These are phyloP conservation scores for Anhinga anhinga DNA, from an alignment of 2,113 vertebrate genomes.

Conservation along the genomic window DNA sequence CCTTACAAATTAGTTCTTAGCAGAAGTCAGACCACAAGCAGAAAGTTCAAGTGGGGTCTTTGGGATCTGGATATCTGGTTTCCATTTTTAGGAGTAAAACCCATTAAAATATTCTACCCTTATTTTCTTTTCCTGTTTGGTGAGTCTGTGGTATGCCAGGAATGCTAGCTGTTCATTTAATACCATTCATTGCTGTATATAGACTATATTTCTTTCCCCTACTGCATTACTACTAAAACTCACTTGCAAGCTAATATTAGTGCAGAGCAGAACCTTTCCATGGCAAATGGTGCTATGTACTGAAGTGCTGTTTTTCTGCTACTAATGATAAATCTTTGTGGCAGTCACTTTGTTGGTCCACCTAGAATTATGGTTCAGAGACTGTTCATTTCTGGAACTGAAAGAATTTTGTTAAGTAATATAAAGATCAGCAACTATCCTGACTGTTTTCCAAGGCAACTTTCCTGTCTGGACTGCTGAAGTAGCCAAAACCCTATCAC, in stretches of 20 bases:
- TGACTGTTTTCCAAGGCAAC: not conserved
- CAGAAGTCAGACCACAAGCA: not conserved
- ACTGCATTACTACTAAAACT: not conserved
- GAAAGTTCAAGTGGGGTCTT: slow-evolving; percentile 34
- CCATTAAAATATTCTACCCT: not conserved
- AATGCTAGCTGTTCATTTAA: slow-evolving; percentile 1
- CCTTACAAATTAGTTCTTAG: not conserved
- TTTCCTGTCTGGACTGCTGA: not conserved
- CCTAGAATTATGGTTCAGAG: not conserved
- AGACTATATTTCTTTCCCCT: not conserved
- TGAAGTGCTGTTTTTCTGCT: not conserved
- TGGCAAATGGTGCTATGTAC: not conserved
- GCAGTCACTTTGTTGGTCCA: not conserved
- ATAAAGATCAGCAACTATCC: not conserved
- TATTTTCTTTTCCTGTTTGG: slow-evolving; percentile 15
- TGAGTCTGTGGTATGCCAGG: not conserved
- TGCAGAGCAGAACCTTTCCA: not conserved
- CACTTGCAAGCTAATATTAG: not conserved
- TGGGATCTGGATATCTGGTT: not conserved
- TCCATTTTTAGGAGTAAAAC: slow-evolving; percentile 21
- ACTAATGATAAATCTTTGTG: not conserved
- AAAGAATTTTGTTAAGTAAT: not conserved
- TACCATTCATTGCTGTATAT: not conserved
- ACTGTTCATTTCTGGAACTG: not conserved
- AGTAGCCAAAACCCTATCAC: not conserved